Evolutionary conservation across 1,140 invertebrate genomes (phyloP), one percentile per base, ranked within the genome.

Genomic region (Bombus soroeensis): DNA sequence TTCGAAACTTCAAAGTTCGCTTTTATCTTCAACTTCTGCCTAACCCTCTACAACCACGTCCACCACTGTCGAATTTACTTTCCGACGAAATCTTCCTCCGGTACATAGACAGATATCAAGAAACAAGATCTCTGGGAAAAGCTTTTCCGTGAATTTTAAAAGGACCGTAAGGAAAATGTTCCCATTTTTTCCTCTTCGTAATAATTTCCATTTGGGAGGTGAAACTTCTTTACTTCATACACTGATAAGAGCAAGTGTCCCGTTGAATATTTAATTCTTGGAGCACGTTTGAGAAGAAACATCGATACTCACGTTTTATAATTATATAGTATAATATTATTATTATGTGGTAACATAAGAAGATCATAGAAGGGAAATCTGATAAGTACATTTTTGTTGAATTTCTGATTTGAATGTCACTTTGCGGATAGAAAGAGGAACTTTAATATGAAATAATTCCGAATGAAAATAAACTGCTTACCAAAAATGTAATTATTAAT

Each of bases 1-100:
- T 64, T 68, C n/a, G 41, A 25, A 83, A 83, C 81, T 83, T 83
- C 72, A 77, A 83, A 83, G 81, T 83, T 83, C 81, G 62, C 72
- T 77, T 83, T 76, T 83, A 76, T 76, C 81, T 76, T 53, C 72
- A 13, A 83, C 57, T 75, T 75, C 41, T 66, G 59, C 72, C n/a
- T 53, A 9, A 32, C 15, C 28, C 47, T 6, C 12, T 39, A 53
- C 9, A 4, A 10, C 71, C n/a, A 10, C 39, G 13, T 43, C 32
- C 74, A 3, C 39, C 43, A 53, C 47, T 47, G 41, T 66, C 72
- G 59, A 83, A 76, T 83, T 83, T 76, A 83, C 81, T 77, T 53
- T 32, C 43, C 62, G 22, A 53, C 62, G 53, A 41, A 81, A 73
- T 73, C 80, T 34, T 43, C n/a, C n/a, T 4, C 9, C 32, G n/a